These are phyloP conservation scores for Lycia hirtaria DNA, from an alignment of 2,888 invertebrate species.

Conservation along the genomic window DNA sequence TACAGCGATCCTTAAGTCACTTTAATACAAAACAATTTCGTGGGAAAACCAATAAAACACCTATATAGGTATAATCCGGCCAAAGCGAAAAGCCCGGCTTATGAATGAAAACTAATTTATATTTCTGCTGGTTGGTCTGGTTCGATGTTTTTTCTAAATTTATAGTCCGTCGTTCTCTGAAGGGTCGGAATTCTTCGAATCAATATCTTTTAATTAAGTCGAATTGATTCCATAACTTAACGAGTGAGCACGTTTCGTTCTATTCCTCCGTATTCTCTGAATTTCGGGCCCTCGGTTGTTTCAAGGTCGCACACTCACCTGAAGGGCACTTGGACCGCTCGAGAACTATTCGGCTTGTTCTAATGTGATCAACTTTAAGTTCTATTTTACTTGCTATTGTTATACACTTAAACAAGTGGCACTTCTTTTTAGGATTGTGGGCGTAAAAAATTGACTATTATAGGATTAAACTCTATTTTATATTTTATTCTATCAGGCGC, in stretches of 20 bases:
- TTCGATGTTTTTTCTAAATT: background rate
- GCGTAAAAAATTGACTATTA: no score
- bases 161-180: background rate
- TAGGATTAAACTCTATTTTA: no score
- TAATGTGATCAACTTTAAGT: background rate
- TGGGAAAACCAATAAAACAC: no score
- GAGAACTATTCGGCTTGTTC: background rate
- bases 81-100: background rate
- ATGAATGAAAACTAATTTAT: background rate
- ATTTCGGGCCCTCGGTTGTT: constrained; percentile 1
- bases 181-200: background rate
- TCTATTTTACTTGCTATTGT: background rate
- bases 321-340: constrained; percentile 1
- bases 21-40: no score
- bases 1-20: no score
- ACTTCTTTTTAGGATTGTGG: no score
- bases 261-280: constrained; percentile 3
- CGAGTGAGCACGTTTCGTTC: constrained; percentile 11
- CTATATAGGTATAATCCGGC: no score
- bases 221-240: constrained; percentile 16
- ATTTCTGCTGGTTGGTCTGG: background rate
- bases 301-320: constrained; percentile 2
- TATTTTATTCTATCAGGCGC: no score
- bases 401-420: background rate
- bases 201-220: constrained; percentile 7